Percentiles rank a stretch among this genome's conserved stretches.
These are phyloP conservation scores for Vanessa tameamea DNA, from an alignment of 1,140 invertebrate species.

Conservation along the genomic window DNA sequence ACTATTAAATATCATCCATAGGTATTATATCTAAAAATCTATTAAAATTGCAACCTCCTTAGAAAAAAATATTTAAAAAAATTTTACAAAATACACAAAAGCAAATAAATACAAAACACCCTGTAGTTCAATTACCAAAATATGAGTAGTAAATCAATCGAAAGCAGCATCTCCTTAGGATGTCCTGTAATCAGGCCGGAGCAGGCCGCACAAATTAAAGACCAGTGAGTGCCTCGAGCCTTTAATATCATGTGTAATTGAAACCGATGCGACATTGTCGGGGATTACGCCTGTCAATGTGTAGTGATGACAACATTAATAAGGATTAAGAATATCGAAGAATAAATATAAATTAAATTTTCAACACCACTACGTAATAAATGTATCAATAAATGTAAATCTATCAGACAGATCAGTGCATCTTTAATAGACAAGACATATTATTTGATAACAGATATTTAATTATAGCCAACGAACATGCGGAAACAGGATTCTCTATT, in stretches of 20 bases:
- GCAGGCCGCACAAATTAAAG: slow-evolving; percentile 45
- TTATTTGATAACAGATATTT: too few relatives aligned
- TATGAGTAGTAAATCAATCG: slow-evolving; percentile 47
- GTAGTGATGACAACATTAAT: not conserved
- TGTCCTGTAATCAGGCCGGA: slow-evolving; percentile 33
- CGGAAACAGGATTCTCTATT: too few relatives aligned
- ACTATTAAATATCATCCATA: too few relatives aligned
- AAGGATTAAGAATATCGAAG: not conserved
- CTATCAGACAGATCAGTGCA: too few relatives aligned
- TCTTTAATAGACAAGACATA: too few relatives aligned
- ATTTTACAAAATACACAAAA: too few relatives aligned
- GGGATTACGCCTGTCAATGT: slow-evolving; percentile 8
- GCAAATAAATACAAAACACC: slow-evolving; percentile 6
- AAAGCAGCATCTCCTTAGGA: slow-evolving; percentile 45
- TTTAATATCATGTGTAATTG: slow-evolving; percentile 11
- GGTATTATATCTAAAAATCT: too few relatives aligned
- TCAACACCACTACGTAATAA: too few relatives aligned
- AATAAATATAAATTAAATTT: not conserved
- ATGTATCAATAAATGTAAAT: too few relatives aligned
- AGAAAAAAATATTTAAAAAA: too few relatives aligned
- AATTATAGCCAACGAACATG: too few relatives aligned
- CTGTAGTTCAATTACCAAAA: slow-evolving; percentile 34
- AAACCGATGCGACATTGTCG: slow-evolving; percentile 29
- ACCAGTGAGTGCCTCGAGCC: slow-evolving; percentile 19
- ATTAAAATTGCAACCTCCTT: too few relatives aligned